Conservation (phyloP, 2,113 vertebrate genomes). For the Girardinichthys multiradiatus region DNA sequence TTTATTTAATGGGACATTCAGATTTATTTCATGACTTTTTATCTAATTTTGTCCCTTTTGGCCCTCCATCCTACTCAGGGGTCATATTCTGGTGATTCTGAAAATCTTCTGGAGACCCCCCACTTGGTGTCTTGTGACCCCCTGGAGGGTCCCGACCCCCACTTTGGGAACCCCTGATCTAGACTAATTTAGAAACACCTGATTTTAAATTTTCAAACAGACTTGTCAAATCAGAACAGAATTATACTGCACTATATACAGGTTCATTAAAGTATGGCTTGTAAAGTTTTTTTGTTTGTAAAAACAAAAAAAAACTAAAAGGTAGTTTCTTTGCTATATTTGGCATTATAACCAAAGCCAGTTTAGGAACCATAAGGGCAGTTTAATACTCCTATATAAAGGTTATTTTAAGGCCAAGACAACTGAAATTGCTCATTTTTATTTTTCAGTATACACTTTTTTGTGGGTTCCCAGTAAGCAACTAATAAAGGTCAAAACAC, state of each 20-base stretch:
- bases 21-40: no score
- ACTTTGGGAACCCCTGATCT: neutral
- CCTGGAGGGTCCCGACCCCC: no score
- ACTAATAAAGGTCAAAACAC: neutral
- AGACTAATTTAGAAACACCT: neutral
- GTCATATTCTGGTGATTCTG: no score
- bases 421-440: neutral
- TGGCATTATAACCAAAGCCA: neutral
- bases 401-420: neutral
- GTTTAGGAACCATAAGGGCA: no score
- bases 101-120: no score
- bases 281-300: no score
- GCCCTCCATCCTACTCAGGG: no score
- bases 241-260: neutral
- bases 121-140: no score
- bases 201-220: neutral
- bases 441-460: neutral
- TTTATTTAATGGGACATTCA: no score
- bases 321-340: neutral
- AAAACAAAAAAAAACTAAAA: neutral
- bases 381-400: no score
- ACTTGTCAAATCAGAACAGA: neutral
- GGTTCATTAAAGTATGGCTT: neutral
- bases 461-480: neutral
- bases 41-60: no score